These are phyloP conservation scores for Anser cygnoides DNA, from an alignment of 2,113 vertebrate genomes.

Conservation along the genomic window DNA sequence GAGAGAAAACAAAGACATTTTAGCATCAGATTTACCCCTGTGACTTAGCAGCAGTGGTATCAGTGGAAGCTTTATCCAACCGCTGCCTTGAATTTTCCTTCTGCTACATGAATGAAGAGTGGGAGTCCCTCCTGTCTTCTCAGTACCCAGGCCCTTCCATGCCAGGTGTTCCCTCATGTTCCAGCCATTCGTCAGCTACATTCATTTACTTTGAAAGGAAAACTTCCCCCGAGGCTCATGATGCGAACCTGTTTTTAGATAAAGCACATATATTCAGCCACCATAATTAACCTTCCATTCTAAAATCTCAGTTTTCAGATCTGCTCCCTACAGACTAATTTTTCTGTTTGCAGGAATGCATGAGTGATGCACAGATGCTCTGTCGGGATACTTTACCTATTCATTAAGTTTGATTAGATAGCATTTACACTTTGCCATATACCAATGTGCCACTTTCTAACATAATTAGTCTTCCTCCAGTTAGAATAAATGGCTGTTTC, in stretches of 20 bases:
- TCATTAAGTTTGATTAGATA: conserved; percentile 57
- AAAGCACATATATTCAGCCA: neutral
- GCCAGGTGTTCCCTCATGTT: neutral
- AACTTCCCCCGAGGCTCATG: neutral
- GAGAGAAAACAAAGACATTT: neutral
- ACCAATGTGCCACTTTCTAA: conserved; percentile 23
- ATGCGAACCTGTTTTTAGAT: neutral
- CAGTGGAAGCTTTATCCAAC: neutral
- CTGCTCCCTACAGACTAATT: conserved; percentile 33
- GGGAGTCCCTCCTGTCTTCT: neutral
- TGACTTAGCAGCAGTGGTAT: neutral
- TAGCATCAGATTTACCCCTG: neutral
- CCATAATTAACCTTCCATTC: conserved; percentile 21
- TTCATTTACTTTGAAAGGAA: neutral
- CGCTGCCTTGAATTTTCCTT: neutral
- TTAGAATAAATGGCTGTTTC: conserved; percentile 60
- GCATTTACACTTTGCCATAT: conserved; percentile 46
- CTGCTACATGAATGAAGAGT: neutral
- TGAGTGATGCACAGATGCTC: conserved; percentile 26
- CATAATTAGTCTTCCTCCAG: conserved; percentile 46
- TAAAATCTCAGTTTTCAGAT: neutral
- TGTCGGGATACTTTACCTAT: neutral
- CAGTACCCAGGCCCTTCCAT: neutral
- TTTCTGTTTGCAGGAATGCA: conserved; percentile 35
- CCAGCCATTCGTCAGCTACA: neutral